Base-by-base conservation (phyloP, 2,888 invertebrate genomes). In the Andrena marginata region DNA sequence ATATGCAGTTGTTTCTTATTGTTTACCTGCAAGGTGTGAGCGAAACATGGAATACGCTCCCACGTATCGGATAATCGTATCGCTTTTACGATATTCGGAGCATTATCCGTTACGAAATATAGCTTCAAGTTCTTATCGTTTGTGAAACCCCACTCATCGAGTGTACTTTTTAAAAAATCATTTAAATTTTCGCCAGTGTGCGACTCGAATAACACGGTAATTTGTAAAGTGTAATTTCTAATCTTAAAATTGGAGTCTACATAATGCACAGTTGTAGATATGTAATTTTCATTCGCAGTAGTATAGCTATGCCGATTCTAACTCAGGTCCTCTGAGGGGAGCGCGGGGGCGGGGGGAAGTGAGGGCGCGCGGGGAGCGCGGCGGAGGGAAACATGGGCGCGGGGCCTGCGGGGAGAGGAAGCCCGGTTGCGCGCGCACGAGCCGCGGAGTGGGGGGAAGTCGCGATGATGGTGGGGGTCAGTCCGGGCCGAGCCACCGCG, bases 111-210 rank as follows among this genome's bases (percentile, higher is more conserved):
- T 56, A 23, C 10, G 20, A 56, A 56, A 20, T 23, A 23, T 56
- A 56, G 2, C 7, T 56, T 0, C 10, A 56, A 56, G 20, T 56
- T n/a, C 10, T 8, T 4, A 26, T 56, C 3, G 10, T 56, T 56
- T 51, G 35, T 10, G 51, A 51, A 51, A n/a, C 51, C 51, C n/a
- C 51, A 51, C n/a, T 51, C n/a, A 51, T 51, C 7, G 1, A 51
- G n/a, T 16, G 51, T 51, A n/a, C 51, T n/a, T 51, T n/a, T 51
- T 51, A 51, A 51, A 1, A 51, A n/a, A 2, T 51, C 6, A 51
- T 51, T 51, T 51, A 51, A n/a, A 51, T 51, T 51, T 51, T 51
- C 51, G 0, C 51, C n/a, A 51, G 51, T 51, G 51, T 51, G 51
- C 16, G 51, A 51, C n/a, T 51, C n/a, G n/a, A 0, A n/a, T n/a